These are phyloP conservation scores for Mesoligia furuncula DNA, from an alignment of 2,888 invertebrate species.

Conservation along the genomic window DNA sequence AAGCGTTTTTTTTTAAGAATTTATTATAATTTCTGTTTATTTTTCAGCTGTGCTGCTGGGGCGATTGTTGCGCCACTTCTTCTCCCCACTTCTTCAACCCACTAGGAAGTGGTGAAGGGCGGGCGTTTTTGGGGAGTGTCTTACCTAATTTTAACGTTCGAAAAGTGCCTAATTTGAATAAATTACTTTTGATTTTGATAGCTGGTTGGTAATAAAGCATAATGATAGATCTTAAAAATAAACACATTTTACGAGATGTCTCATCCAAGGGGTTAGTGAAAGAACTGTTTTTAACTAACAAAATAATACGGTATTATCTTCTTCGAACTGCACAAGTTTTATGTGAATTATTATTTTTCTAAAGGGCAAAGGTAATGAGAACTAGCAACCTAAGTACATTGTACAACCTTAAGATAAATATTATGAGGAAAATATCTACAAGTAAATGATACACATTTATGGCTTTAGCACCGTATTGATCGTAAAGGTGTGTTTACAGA, in stretches of 20 bases:
- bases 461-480: not conserved
- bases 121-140: too few species aligned
- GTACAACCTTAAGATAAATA: not conserved
- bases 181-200: too few species aligned
- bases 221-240: too few species aligned
- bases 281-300: not conserved
- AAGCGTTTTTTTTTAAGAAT: too few species aligned
- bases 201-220: too few species aligned
- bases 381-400: not conserved
- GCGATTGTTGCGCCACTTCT: too few species aligned
- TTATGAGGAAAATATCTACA: slow-evolving; percentile 38
- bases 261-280: not conserved
- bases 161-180: too few species aligned
- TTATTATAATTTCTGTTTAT: too few species aligned
- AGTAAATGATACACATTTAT: slow-evolving; percentile 28
- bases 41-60: too few species aligned
- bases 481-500: not conserved
- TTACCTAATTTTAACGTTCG: too few species aligned
- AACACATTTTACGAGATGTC: not conserved
- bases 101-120: too few species aligned
- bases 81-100: too few species aligned
- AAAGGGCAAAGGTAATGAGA: not conserved
- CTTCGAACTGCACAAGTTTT: not conserved
- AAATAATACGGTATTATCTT: not conserved
- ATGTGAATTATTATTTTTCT: not conserved